Evolutionary conservation across 1,140 invertebrate species (phyloP), one percentile per base, ranked within the genome.

Genomic region (Drosophila truncata): DNA sequence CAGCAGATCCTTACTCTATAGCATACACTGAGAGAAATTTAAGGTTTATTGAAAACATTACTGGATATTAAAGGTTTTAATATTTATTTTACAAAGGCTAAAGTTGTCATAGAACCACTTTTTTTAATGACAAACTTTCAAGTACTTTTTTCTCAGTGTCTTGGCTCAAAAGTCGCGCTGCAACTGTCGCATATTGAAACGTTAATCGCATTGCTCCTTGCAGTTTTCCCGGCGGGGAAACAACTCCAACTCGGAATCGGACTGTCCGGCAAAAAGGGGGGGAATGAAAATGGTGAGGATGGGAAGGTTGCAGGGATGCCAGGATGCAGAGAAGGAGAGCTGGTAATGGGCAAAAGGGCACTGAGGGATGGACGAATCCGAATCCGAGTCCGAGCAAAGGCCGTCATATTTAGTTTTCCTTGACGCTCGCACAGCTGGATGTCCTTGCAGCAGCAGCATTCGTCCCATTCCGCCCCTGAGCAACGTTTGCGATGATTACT

Each of bases 151-250:
- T 54, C 7, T 1, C 47, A 54, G 63, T 70, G 66, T 14, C 1
- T 10, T 13, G 2, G 37, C 35, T 67, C 23, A 50, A 46, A 70
- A 44, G 70, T 59, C 66, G 69, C 52, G 78, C 64, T 69, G 67
- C 82, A 70, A 78, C 82, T 81, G 82, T 85, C 82, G 78, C 82
- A 85, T 85, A 85, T 85, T 85, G 82, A 85, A 85, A 85, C 82
- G 82, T 85, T 85, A 85, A 85, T 85, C 82, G 82, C 82, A 85
- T 78, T 80, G 71, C 72, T 66, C 52, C 72, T 58, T 70, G 78
- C 78, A 74, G 70, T 41, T 72, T 58, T 69, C 59, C 65, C 64
- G 63, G 66, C 63, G 41, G 66, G 63, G 63, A 67, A 67, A 67
- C 63, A 67, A 67, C 66, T 70, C 37, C 47, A 16, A 18, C 37